These are phyloP conservation scores for Argyra leucocephala DNA, from an alignment of 2,888 invertebrate species.

Conservation along the genomic window DNA sequence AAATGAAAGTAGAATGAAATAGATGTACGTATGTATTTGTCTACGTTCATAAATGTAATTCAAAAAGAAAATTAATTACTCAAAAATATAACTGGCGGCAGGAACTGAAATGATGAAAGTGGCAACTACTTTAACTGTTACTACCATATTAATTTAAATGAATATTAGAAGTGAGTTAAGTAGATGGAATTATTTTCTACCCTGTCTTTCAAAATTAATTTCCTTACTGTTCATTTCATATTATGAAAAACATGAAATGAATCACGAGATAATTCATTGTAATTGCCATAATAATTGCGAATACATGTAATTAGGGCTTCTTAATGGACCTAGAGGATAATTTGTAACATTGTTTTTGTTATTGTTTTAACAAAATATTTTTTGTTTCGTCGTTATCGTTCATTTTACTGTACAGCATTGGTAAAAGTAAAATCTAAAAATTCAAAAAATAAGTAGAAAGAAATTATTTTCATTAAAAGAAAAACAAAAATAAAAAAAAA, in stretches of 20 bases:
- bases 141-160: too few species aligned
- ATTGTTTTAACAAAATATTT: not conserved
- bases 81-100: too few species aligned
- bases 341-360: not conserved
- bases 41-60: too few species aligned
- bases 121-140: too few species aligned
- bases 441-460: not conserved
- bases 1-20: too few species aligned
- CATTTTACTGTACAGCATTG: not conserved
- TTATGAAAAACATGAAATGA: not conserved
- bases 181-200: too few species aligned
- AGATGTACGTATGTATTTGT: too few species aligned
- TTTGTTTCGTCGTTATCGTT: not conserved
- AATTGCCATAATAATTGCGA: conserved; percentile 11
- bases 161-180: too few species aligned
- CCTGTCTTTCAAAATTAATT: too few species aligned
- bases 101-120: too few species aligned
- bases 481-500: not conserved
- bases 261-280: conserved; percentile 11
- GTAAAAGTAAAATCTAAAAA: not conserved
- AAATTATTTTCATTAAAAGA: not conserved
- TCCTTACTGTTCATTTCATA: not conserved
- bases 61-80: too few species aligned
- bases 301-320: conserved; percentile 9
- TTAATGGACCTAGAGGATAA: conserved; percentile 6